Base-by-base conservation (phyloP, 2,888 invertebrate species). In the Acanthosepion pharaonis region DNA sequence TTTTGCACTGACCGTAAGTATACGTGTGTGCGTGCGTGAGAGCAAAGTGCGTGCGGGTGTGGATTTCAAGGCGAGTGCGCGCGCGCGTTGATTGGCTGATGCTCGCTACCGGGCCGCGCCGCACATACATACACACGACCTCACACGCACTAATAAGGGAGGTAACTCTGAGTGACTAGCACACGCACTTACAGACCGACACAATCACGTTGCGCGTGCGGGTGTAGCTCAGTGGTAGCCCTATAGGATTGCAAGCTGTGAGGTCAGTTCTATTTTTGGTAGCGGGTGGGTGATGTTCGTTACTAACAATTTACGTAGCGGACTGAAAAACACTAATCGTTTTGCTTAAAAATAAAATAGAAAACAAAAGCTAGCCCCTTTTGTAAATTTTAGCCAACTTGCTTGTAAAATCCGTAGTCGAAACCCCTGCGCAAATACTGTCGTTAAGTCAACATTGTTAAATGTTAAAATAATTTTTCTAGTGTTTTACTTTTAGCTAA, bases 1-100 rank as follows among this genome's bases (percentile, higher is more conserved):
- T 95, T 95, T 96, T 95, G 95, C 95, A 95, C 94, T 94, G 94
- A 94, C 55, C 92, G 92, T 95, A 92, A 49, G 42, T 94, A 49
- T 94, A 92, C 49, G 92, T 94, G 93, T 55, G 59, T 48, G 55
- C 64, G 42, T 93, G 94, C 53, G 94, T 49, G 94, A 94, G 94
- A 94, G 91, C n/a, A 33, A 93, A 9, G 51, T 9, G 49, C 51
- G 94, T 94, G 55, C 53, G 55, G 28, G 94, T 59, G 94, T 94
- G 94, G 48, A 59, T 94, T 28, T 51, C 94, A 28, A 53, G 93
- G 93, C 51, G 93, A 53, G 48, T 49, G 93, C 51, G 93, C 51
- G 93, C 51, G 51, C 51, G 51, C n/a, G 93, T 28, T 49, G 93
- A 53, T 49, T 49, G 93, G 93, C 53, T 49, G 49, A 51, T 49